Evolutionary conservation across 2,888 invertebrate species (phyloP), one percentile per base, ranked within the genome.

Genomic region (Hydraecia micacea): DNA sequence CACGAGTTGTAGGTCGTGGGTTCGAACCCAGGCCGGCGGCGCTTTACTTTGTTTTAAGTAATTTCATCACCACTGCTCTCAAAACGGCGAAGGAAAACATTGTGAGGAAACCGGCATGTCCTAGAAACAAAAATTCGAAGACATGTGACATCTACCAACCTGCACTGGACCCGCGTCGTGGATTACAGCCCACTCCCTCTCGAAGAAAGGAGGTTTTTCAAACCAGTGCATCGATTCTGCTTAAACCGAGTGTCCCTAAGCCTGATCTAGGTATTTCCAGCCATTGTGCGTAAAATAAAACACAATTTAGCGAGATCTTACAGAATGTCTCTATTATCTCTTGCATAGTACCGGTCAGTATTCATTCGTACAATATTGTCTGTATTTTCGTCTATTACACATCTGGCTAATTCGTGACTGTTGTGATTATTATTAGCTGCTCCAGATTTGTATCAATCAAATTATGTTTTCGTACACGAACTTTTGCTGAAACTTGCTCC

Each of bases 391-490:
- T 77, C 71, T 76, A 77, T 69, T 69, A 72, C 71, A 82, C 82
- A 82, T 78, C 78, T 82, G 82, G 73, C 66, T 81, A 81, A 82
- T 82, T 82, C 83, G 70, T 78, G 79, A 83, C 70, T 71, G 78
- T 71, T 82, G 39, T 68, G 73, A 79, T 67, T 74, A 83, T 71
- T 82, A 78, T 71, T 78, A 79, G 83, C 79, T 79, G 82, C 67
- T 79, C 73, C 79, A 83, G 36, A 82, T 82, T 82, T 73, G 63
- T 73, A 77, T 77, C 77, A 81, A 81, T 82, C 62, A 81, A 82
- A 77, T 69, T 60, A 67, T 72, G 13, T 63, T 72, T 77, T 82
- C 39, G 36, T 63, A 62, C 76, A 77, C 82, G 49, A 72, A 69
- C 52, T 42, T 81, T 81, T 58, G 58, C 25, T 28, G 46, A 70